These are phyloP conservation scores for Lagorchestes hirsutus DNA, from an alignment of 2,797 vertebrate genomes.

Conservation along the genomic window DNA sequence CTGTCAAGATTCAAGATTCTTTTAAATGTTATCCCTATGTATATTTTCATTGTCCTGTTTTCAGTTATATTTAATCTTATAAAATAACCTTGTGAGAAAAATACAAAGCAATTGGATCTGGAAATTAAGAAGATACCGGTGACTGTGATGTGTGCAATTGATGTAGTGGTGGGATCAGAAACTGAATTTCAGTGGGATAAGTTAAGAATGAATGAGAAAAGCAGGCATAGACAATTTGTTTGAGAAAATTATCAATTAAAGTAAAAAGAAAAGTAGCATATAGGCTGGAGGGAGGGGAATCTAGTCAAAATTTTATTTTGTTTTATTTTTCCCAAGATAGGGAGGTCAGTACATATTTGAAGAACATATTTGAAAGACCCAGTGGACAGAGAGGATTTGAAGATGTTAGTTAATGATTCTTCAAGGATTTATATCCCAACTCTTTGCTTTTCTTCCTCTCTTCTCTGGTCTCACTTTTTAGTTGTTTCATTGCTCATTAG, in stretches of 20 bases:
- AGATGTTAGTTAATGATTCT: not conserved
- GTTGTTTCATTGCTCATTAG: constrained; percentile 5
- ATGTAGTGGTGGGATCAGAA: not conserved
- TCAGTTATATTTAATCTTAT: not conserved
- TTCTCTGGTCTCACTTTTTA: not conserved
- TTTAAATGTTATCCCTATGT: not conserved
- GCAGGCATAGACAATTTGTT: not conserved
- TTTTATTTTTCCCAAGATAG: not conserved
- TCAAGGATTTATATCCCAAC: not conserved
- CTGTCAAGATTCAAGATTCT: not conserved
- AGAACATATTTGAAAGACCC: not conserved
- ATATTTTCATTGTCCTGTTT: not conserved
- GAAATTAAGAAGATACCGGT: not conserved
- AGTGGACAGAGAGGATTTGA: not conserved
- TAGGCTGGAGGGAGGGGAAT: not conserved
- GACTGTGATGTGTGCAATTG: not conserved
- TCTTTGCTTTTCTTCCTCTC: constrained; percentile 20
- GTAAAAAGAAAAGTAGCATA: not conserved
- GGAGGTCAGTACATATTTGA: not conserved
- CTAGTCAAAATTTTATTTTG: not conserved
- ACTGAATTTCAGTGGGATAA: not conserved
- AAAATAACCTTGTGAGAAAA: not conserved
- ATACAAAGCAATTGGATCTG: not conserved
- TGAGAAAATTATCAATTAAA: not conserved
- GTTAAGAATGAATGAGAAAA: not conserved